phyloP scores from a whole-genome alignment of 2,113 vertebrate genomes.

The Hassar affinis region DNA sequence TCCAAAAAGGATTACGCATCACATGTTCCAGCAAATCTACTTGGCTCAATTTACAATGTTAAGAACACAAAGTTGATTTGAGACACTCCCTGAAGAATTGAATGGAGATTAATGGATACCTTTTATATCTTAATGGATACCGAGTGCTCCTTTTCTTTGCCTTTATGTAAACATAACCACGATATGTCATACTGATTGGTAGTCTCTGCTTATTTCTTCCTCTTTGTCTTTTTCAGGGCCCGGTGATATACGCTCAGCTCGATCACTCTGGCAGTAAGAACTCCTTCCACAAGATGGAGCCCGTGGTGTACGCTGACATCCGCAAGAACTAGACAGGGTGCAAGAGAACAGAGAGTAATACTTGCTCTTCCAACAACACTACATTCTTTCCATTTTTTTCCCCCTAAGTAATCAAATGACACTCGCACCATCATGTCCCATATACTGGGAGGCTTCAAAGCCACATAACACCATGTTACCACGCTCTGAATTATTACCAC shows the following conservation, averaged over 20 bases:
- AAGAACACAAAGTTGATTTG: not conserved
- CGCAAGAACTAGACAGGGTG: slow-evolving; percentile 79
- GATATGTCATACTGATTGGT: not conserved
- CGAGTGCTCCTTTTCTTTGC: not conserved
- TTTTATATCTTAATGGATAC: not conserved
- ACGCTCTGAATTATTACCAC: not conserved
- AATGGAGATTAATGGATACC: not conserved
- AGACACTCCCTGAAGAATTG: not conserved
- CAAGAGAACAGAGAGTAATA: slow-evolving; percentile 4
- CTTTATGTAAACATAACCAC: not conserved
- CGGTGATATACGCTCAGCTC: slow-evolving; percentile 95
- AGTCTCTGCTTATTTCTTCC: not conserved
- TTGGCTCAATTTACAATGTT: not conserved
- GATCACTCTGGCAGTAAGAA: slow-evolving; percentile 90
- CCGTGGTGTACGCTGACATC: slow-evolving; percentile 94
- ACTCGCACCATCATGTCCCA: not conserved
- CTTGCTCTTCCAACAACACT: slow-evolving; percentile 16
- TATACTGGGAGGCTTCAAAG: slow-evolving; percentile 13
- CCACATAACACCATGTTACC: not conserved
- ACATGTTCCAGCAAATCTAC: not conserved
- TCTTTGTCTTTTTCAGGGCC: slow-evolving; percentile 74
- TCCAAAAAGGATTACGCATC: not conserved
- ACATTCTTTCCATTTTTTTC: not conserved
- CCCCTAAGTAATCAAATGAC: not conserved
- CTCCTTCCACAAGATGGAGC: slow-evolving; percentile 93